Evolutionary conservation across 2,113 vertebrate genomes (phyloP), one percentile per base, ranked within the genome.

Genomic region (Cebus imitator): DNA sequence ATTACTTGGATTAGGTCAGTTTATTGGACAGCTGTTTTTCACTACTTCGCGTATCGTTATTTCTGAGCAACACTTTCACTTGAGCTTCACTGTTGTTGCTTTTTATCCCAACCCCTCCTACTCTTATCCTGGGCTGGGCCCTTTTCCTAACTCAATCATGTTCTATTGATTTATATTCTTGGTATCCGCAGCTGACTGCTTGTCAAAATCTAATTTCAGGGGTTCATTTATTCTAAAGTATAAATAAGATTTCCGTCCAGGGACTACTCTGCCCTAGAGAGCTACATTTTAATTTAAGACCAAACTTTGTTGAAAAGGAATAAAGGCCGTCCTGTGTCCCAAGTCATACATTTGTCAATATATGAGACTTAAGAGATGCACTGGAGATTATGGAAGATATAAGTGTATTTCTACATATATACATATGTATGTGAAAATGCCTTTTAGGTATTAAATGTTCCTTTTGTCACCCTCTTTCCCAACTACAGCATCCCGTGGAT

Each of bases 161-260:
- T 89, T 96, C 35, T 88, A 23, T 32, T 25, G 73, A 50, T 40
- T 84, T 75, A 61, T 3, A 40, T 72, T 91, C 82, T 78, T 88
- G 50, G 16, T 88, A 30, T 94, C 45, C 27, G 52, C 18, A 45
- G 61, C 48, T 82, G 52, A 52, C 30, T 61, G 17, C 27, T 25
- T 73, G 45, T n/a, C 94, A 78, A 89, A 89, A 81, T 55, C 72
- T 75, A 40, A 35, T 87, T 68, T 73, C 23, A 85, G 37, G 32
- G 32, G 52, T 35, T 82, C 52, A 75, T 86, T 93, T 94, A 82
- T 92, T 82, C 27, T 82, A 61, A 88, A 76, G 50, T 88, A 30
- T 78, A 76, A 96, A 75, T 90, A 78, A 78, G 52, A 96, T 91
- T 96, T 96, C 79, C 50, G 25, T 16, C 32, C n/a, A 30, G 40